Evolutionary conservation across 2,888 invertebrate species (phyloP).

Genomic region (Polymixis lichenea): DNA sequence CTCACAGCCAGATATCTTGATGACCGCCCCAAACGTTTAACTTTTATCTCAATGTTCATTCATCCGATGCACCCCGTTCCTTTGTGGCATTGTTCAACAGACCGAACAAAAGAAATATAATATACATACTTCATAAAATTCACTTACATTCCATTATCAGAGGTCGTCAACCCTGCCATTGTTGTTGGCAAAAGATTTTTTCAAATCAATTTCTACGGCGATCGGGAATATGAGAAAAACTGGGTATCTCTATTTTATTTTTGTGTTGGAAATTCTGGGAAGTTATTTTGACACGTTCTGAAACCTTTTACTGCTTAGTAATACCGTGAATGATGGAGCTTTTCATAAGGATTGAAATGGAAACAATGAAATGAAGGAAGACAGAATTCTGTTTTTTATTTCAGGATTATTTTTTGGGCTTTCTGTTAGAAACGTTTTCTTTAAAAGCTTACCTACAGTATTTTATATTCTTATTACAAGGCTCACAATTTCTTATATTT

Average conservation of each 20-base stretch:
- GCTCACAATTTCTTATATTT: background rate
- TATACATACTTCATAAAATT: slow-evolving; percentile 41
- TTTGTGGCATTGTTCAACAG: slow-evolving; percentile 44
- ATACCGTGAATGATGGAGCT: slow-evolving; percentile 27
- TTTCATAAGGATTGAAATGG: slow-evolving; percentile 32
- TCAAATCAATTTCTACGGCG: slow-evolving; percentile 23
- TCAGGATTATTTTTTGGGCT: background rate
- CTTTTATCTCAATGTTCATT: slow-evolving; percentile 35
- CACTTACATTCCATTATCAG: slow-evolving; percentile 45
- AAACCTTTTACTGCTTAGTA: slow-evolving; percentile 44
- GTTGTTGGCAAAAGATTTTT: slow-evolving; percentile 34
- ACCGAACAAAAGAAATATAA: slow-evolving; percentile 46
- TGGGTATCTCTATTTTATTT: slow-evolving; percentile 20
- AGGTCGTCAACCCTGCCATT: slow-evolving; percentile 40
- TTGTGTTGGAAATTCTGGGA: slow-evolving; percentile 10
- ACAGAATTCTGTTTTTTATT: slow-evolving; percentile 5
- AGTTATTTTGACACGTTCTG: slow-evolving; percentile 38
- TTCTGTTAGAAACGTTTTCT: slow-evolving; percentile 11
- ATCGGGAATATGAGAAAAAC: slow-evolving; percentile 25
- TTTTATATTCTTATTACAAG: background rate
- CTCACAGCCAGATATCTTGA: slow-evolving; percentile 21
- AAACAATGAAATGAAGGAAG: slow-evolving; percentile 36
- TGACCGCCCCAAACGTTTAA: slow-evolving; percentile 33
- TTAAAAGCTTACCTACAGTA: slow-evolving; percentile 2
- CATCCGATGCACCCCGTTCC: slow-evolving; percentile 29